Evolutionary conservation across 2,113 vertebrate genomes (phyloP).

Genomic region (Oxyura jamaicensis): DNA sequence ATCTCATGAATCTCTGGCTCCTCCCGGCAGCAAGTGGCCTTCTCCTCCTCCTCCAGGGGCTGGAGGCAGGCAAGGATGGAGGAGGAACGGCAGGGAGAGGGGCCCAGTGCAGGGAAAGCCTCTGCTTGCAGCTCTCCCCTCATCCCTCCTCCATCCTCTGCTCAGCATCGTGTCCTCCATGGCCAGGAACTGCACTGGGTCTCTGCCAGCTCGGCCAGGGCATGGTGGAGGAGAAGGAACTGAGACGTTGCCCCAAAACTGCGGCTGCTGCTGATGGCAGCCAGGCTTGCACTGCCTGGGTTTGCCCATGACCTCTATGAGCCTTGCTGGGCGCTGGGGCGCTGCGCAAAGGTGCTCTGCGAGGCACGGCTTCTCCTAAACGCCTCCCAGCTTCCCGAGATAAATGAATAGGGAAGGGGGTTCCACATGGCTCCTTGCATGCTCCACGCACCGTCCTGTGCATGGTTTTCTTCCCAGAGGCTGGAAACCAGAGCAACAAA

Average conservation of each 20-base stretch:
- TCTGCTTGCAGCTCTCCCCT: not conserved
- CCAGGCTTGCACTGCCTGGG: not conserved
- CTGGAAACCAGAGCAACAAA: not conserved
- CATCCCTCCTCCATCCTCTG: rapidly evolving
- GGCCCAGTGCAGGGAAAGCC: conserved; percentile 13
- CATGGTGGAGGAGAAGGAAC: rapidly evolving
- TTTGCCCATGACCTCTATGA: not conserved
- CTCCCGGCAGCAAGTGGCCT: not conserved
- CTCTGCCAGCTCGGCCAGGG: not conserved
- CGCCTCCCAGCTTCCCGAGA: not conserved
- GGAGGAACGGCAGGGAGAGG: not conserved
- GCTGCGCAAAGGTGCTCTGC: not conserved
- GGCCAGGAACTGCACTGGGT: rapidly evolving
- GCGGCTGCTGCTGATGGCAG: not conserved
- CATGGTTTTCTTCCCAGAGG: not conserved
- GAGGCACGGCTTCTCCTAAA: not conserved
- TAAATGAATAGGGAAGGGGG: not conserved
- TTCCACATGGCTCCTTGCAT: not conserved
- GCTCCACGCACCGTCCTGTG: not conserved
- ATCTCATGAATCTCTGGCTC: not conserved
- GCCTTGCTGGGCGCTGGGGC: not conserved
- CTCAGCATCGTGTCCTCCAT: rapidly evolving
- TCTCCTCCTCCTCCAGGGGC: not conserved
- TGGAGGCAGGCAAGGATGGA: not conserved
- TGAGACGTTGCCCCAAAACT: not conserved